These are phyloP conservation scores for Sebastes kiyomatsui DNA, from an alignment of 2,797 vertebrate species.

Conservation along the genomic window DNA sequence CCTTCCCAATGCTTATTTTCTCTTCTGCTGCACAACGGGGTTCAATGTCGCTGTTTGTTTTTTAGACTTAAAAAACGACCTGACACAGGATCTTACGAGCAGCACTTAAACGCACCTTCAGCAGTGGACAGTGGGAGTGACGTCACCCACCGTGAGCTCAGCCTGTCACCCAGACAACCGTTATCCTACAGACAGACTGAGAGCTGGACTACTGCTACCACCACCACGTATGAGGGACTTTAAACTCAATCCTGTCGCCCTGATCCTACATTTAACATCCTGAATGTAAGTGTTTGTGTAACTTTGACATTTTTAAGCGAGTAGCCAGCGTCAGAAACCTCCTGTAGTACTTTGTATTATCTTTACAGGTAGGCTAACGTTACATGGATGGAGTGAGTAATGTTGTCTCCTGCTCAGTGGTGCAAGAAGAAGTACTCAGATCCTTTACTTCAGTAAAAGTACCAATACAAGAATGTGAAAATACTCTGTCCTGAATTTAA, in stretches of 20 bases:
- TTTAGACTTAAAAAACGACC: not conserved
- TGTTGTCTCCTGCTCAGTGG: not conserved
- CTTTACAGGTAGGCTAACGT: not conserved
- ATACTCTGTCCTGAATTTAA: too few relatives aligned
- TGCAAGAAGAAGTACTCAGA: too few relatives aligned
- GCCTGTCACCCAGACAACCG: slow-evolving; percentile 28
- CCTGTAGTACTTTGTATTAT: not conserved
- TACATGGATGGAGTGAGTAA: not conserved
- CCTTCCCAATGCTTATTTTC: not conserved
- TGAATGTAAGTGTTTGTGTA: slow-evolving; percentile 58
- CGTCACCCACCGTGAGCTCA: slow-evolving; percentile 70
- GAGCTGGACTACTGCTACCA: slow-evolving; percentile 4
- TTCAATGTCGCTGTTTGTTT: not conserved
- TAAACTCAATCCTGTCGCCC: not conserved
- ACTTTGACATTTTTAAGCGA: slow-evolving; percentile 15
- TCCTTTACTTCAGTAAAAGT: too few relatives aligned
- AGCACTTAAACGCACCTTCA: slow-evolving; percentile 59
- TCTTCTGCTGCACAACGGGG: not conserved
- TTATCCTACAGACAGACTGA: not conserved
- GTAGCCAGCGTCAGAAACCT: not conserved
- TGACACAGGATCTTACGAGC: slow-evolving; percentile 46
- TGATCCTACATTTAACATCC: not conserved
- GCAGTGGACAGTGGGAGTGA: slow-evolving; percentile 48
- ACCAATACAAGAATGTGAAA: too few relatives aligned
- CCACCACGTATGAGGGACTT: slow-evolving; percentile 44